Base-by-base conservation (phyloP, 1,140 invertebrate species). In the Drosophila arawakana region DNA sequence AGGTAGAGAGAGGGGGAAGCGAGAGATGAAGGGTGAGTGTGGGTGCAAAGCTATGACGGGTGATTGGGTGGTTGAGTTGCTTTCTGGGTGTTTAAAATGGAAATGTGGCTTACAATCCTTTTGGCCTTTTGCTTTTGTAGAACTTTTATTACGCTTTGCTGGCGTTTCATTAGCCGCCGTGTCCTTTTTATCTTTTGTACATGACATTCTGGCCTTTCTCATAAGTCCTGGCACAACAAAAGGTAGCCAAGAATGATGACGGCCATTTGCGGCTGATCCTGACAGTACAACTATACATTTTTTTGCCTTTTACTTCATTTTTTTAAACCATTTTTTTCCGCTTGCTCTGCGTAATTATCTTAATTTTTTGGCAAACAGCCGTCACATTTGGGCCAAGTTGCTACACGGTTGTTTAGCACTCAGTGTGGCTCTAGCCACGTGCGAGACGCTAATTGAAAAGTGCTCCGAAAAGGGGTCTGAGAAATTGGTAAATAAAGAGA, bases 161-260 rank as follows among this genome's bases (percentile, higher is more conserved):
- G 71, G 55, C 71, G 79, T 85, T 84, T 78, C 83, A 86, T 86
- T 86, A 88, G 82, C 83, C 73, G 69, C 76, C 69, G 76, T 81
- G 78, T 81, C 82, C 82, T 88, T 86, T 86, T 86, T 86, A 86
- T 86, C 82, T 86, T 81, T 86, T 88, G 82, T 82, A 88, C 82
- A 86, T 80, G 82, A 86, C 82, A 86, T 86, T 86, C 82, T 81
- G 82, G 83, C 82, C 82, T 82, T 88, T 73, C 83, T 86, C 82
- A 86, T 86, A 86, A 86, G 76, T 88, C 79, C 83, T 57, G 67
- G 79, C 67, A 60, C 50, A 73, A 88, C 79, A 86, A 86, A 85
- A 88, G 82, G 82, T 85, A 86, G 76, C 66, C 70, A 82, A 82
- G 79, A 86, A 86, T 88, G 83, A 86, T 88, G 83, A 88, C 55